Conservation (phyloP, 2,113 vertebrate species). For the Myotis davidii region DNA sequence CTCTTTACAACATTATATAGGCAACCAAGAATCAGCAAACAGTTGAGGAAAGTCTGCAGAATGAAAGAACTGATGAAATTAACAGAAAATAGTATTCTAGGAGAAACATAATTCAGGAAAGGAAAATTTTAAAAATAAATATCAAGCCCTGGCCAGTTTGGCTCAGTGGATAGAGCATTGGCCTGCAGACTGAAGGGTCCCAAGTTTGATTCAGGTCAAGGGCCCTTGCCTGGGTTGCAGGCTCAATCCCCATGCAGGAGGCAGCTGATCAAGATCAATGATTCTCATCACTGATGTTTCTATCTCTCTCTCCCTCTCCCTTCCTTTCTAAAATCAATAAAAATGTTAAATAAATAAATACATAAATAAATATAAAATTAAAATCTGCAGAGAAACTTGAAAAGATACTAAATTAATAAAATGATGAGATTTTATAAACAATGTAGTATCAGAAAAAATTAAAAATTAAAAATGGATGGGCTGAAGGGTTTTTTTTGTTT, state of each 20-base stretch:
- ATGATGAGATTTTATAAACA: neutral
- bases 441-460: constrained; percentile 6
- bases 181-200: too few relatives aligned
- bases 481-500: neutral
- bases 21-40: neutral
- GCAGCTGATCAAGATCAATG: too few relatives aligned
- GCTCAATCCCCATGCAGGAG: too few relatives aligned
- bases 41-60: neutral
- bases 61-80: neutral
- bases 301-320: too few relatives aligned
- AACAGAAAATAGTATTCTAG: neutral
- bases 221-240: too few relatives aligned
- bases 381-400: constrained; percentile 30
- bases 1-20: neutral
- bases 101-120: neutral
- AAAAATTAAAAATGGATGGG: constrained; percentile 4
- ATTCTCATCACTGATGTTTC: too few relatives aligned
- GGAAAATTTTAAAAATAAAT: neutral
- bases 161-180: too few relatives aligned
- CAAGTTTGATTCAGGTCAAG: too few relatives aligned
- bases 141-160: neutral
- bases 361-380: neutral
- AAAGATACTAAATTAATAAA: constrained; percentile 22
- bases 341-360: too few relatives aligned
- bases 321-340: too few relatives aligned